Percentiles rank a stretch among this genome's conserved stretches.
Evolutionary conservation across 2,888 invertebrate genomes (phyloP).

Genomic region (Scelioninae gen. 1): DNA sequence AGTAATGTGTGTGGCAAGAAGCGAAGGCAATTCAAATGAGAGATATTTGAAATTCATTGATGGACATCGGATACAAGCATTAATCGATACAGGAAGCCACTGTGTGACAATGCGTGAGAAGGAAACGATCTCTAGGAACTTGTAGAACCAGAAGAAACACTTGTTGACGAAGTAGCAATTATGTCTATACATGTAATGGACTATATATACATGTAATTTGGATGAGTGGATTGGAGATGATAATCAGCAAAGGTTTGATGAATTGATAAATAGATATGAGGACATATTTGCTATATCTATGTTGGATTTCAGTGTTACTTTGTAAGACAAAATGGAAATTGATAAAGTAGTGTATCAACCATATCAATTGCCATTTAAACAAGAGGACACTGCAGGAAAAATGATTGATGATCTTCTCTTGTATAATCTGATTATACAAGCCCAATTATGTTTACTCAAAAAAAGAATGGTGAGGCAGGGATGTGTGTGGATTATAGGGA

Average conservation of each 20-base stretch:
- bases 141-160: too few species aligned
- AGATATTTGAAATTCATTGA: background rate
- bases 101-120: background rate
- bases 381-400: background rate
- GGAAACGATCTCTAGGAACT: background rate
- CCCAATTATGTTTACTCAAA: too few species aligned
- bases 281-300: background rate
- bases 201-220: too few species aligned
- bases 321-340: background rate
- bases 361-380: background rate
- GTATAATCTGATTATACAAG: too few species aligned
- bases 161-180: too few species aligned
- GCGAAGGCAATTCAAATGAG: too few species aligned
- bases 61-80: background rate
- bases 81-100: background rate
- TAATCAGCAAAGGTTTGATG: background rate
- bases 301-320: background rate
- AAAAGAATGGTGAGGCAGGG: too few species aligned
- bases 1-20: background rate
- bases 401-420: background rate
- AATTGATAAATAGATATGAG: background rate
- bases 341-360: background rate
- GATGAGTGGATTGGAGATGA: too few species aligned
- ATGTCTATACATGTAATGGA: too few species aligned
- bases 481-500: too few species aligned